Base-by-base conservation (phyloP, 2,113 vertebrate species). In the Uria lomvia region DNA sequence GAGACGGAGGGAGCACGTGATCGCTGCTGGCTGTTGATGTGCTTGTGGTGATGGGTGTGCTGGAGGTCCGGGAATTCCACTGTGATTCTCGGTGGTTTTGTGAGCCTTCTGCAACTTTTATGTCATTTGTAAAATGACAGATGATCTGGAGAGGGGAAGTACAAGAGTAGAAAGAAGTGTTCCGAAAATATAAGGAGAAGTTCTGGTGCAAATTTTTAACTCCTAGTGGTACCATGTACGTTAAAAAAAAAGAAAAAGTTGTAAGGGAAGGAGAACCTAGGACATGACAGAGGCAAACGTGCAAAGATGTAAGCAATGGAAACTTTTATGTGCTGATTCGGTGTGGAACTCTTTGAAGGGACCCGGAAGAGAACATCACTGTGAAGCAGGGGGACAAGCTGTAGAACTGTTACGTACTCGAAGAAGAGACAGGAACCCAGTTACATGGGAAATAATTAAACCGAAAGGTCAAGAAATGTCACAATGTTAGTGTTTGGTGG, bases 61-160 rank as follows among this genome's bases (percentile, higher is more conserved):
- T 66, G 82, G 56, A 88, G 47, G 67, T 63, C 67, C 52, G 67
- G 91, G 71, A 92, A 52, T 92, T 95, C 89, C 82, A 26, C n/a
- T 13, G 11, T 23, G 56, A 1, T 4, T 86, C 75, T 89, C 0
- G 0, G 75, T 71, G 75, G 29, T 83, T 95, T 96, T 47, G 1
- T 86, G 71, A 92, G 58, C 38, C 43, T 65, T 42, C 62, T 78
- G 79, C 49, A 79, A 38, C 77, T 65, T 18, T 26, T 12, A 11
- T 47, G 60, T 85, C 62, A 76, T 60, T 92, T 92, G 86, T 58
- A 92, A 50, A 76, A 53, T 94, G 89, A 47, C 66, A 90, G 27
- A 42, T 58, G 47, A 43, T 56, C 40, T 60, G 40, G 49, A 78
- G 67, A 66, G 79, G 73, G 85, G 92, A 93, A 94, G 77, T 90